phyloP scores from a whole-genome alignment of 1,140 invertebrate genomes.

The Drosophila melanica region DNA sequence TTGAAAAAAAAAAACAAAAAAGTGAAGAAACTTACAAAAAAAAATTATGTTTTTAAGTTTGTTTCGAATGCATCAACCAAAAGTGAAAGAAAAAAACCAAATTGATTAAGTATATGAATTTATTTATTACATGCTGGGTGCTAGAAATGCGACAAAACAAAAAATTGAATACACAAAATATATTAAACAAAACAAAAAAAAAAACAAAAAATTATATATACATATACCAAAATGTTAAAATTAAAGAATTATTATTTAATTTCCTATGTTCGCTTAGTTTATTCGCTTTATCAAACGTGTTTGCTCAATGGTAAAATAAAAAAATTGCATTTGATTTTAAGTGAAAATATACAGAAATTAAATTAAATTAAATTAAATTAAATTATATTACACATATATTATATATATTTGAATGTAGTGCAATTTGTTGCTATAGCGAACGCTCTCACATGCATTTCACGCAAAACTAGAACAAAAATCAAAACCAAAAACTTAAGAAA shows the following conservation, averaged over 20 bases:
- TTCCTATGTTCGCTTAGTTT: slow-evolving; percentile 32
- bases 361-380: slow-evolving; percentile 20
- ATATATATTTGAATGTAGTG: slow-evolving; percentile 69
- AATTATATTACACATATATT: slow-evolving; percentile 42
- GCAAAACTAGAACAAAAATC: slow-evolving; percentile 36
- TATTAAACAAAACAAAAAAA: background rate
- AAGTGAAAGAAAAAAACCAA: slow-evolving; percentile 59
- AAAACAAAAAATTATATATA: slow-evolving; percentile 6
- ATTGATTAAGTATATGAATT: slow-evolving; percentile 61
- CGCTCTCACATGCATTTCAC: slow-evolving; percentile 21
- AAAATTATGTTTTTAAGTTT: slow-evolving; percentile 14
- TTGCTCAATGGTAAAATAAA: slow-evolving; percentile 54
- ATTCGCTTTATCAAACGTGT: slow-evolving; percentile 32
- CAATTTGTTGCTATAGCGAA: slow-evolving; percentile 66
- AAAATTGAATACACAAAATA: background rate
- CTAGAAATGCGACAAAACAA: slow-evolving; percentile 48
- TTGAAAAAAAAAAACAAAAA: background rate
- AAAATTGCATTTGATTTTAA: slow-evolving; percentile 64
- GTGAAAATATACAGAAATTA: slow-evolving; percentile 22
- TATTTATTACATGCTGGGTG: slow-evolving; percentile 69
- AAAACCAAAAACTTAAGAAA: slow-evolving; percentile 40
- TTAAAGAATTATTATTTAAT: slow-evolving; percentile 29
- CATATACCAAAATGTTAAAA: slow-evolving; percentile 15
- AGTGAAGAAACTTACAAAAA: background rate
- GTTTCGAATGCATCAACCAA: slow-evolving; percentile 29